Evolutionary conservation across 2,888 invertebrate species (phyloP).

Genomic region (Drosophila limbata): DNA sequence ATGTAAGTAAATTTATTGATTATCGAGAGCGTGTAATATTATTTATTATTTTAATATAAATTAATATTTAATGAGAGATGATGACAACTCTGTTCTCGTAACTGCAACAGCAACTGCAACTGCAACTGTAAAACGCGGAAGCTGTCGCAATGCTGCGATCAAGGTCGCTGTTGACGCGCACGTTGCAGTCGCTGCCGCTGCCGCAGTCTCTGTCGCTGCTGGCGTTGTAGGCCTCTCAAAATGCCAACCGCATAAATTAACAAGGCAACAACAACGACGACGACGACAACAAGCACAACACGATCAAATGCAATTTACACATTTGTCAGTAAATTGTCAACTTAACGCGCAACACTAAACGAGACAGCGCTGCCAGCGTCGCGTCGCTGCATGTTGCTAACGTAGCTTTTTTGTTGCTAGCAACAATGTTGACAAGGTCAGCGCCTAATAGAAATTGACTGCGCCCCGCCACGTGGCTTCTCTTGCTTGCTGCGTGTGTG

Average conservation of each 20-base stretch:
- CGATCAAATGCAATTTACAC: constrained; percentile 79
- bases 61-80: too few species aligned
- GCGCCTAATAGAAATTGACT: constrained; percentile 75
- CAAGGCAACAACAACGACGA: constrained; percentile 52
- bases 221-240: constrained; percentile 62
- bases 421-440: constrained; percentile 83
- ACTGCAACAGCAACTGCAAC: constrained; percentile 35
- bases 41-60: too few species aligned
- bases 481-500: constrained; percentile 11
- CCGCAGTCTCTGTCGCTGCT: constrained; percentile 13
- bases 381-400: constrained; percentile 58
- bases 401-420: constrained; percentile 53
- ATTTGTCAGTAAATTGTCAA: constrained; percentile 83
- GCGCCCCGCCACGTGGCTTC: constrained; percentile 53
- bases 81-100: constrained; percentile 25
- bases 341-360: constrained; percentile 75
- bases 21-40: too few species aligned
- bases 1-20: too few species aligned
- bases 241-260: constrained; percentile 77
- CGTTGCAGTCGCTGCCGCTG: constrained; percentile 14
- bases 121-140: constrained; percentile 68
- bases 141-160: constrained; percentile 49
- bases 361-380: constrained; percentile 42
- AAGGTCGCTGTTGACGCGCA: constrained; percentile 51
- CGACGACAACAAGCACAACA: constrained; percentile 47